phyloP scores from a whole-genome alignment of 2,797 vertebrate species.

The Pangasius larnaudii region DNA sequence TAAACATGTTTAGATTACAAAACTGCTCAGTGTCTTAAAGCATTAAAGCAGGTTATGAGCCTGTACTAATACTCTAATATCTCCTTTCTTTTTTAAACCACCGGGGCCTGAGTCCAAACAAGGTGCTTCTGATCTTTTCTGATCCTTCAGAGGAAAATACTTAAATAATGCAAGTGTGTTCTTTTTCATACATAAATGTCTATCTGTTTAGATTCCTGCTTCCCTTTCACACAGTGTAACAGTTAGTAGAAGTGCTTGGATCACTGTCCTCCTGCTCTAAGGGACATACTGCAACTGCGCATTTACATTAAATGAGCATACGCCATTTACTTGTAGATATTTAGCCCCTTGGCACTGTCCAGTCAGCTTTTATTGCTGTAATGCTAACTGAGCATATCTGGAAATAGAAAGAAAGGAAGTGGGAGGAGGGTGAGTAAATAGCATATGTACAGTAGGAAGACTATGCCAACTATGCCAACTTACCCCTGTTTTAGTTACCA shows the following conservation, averaged over 20 bases:
- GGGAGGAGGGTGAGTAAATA: not conserved
- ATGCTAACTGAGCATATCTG: not conserved
- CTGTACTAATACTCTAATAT: slow-evolving; percentile 14
- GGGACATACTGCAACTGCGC: not conserved
- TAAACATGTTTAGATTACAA: not conserved
- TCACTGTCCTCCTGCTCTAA: not conserved
- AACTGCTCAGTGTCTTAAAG: not conserved
- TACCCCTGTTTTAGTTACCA: slow-evolving; percentile 63
- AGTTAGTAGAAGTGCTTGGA: not conserved
- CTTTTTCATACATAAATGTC: not conserved
- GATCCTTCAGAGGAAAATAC: not conserved
- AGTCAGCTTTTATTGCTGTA: not conserved
- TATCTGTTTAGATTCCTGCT: not conserved
- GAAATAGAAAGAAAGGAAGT: not conserved
- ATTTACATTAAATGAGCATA: not conserved
- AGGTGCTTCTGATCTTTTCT: not conserved
- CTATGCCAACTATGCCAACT: slow-evolving; percentile 38
- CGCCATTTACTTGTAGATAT: not conserved
- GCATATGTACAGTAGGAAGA: not conserved
- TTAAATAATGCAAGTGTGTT: not conserved
- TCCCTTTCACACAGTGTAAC: not conserved
- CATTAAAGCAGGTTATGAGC: slow-evolving; percentile 33
- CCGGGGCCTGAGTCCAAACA: slow-evolving; percentile 14
- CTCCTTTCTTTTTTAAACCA: not conserved
- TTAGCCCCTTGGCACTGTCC: not conserved